A percentile compares a stretch with the other conserved stretches of the same genome.
Evolutionary conservation across 2,888 invertebrate genomes (phyloP).

Genomic region (Meiosimyza decipiens): DNA sequence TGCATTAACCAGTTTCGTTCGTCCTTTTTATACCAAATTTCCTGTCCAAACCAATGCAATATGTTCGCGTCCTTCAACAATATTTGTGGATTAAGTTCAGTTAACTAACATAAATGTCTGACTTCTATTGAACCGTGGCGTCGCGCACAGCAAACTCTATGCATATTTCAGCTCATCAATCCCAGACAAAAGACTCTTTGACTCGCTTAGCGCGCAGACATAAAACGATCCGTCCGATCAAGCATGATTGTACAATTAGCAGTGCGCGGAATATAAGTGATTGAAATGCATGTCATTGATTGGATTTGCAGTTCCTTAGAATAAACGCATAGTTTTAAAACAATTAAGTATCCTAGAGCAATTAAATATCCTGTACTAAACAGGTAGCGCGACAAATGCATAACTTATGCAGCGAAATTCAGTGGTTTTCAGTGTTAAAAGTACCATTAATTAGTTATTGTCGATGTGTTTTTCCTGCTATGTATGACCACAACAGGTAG

Average conservation of each 20-base stretch:
- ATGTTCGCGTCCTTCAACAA: neutral
- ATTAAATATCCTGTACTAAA: neutral
- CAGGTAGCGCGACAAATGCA: neutral
- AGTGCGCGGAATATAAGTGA: neutral
- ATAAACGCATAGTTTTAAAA: conserved; percentile 6
- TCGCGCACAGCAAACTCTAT: neutral
- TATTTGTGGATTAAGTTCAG: conserved; percentile 19
- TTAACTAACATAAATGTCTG: conserved; percentile 26
- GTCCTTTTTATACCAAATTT: conserved; percentile 22
- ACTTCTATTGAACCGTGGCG: neutral
- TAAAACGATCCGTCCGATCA: neutral
- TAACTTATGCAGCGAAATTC: neutral
- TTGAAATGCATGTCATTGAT: no score
- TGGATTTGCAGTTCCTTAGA: conserved; percentile 5
- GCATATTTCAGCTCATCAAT: neutral
- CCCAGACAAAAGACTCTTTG: conserved; percentile 18
- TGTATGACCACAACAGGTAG: neutral
- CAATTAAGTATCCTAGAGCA: conserved; percentile 18
- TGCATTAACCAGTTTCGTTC: neutral
- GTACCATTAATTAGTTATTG: conserved; percentile 19
- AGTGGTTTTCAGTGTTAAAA: conserved; percentile 4
- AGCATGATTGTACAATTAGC: neutral
- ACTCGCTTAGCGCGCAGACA: conserved; percentile 17
- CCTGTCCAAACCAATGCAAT: neutral
- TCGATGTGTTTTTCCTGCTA: neutral